These are phyloP conservation scores for Ectemnius cavifrons DNA, from an alignment of 2,888 invertebrate species.

Conservation along the genomic window DNA sequence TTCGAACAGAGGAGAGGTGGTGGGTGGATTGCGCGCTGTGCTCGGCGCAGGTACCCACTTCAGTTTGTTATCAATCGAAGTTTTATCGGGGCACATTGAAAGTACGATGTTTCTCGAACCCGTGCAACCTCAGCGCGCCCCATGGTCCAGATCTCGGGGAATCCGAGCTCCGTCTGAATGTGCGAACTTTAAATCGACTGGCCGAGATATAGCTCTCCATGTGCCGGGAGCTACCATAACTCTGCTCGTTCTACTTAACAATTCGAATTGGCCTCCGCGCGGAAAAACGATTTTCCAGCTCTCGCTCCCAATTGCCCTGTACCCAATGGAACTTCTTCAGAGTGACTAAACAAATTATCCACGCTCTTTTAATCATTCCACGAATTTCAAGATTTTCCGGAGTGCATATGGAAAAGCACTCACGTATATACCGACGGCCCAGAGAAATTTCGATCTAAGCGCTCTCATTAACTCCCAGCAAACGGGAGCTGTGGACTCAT, in stretches of 20 bases:
- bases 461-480: no score
- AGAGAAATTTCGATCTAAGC: no score
- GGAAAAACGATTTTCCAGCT: conserved; percentile 30
- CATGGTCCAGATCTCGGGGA: conserved; percentile 40
- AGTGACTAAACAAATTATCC: conserved; percentile 15
- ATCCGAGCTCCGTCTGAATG: conserved; percentile 40
- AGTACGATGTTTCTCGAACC: conserved; percentile 50
- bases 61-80: conserved; percentile 60
- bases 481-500: no score
- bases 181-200: conserved; percentile 50
- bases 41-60: conserved; percentile 12
- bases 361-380: background rate
- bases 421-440: no score
- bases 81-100: conserved; percentile 59
- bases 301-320: background rate
- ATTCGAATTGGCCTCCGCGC: conserved; percentile 36
- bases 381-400: no score
- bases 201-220: conserved; percentile 40
- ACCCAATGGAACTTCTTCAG: conserved; percentile 13
- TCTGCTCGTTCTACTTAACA: conserved; percentile 48
- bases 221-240: conserved; percentile 43
- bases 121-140: conserved; percentile 54
- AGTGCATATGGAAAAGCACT: no score
- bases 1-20: conserved; percentile 24
- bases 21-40: conserved; percentile 33